Evolutionary conservation across 1,140 invertebrate species (phyloP), one percentile per base, ranked within the genome.

Genomic region (Temnothorax longispinosus): DNA sequence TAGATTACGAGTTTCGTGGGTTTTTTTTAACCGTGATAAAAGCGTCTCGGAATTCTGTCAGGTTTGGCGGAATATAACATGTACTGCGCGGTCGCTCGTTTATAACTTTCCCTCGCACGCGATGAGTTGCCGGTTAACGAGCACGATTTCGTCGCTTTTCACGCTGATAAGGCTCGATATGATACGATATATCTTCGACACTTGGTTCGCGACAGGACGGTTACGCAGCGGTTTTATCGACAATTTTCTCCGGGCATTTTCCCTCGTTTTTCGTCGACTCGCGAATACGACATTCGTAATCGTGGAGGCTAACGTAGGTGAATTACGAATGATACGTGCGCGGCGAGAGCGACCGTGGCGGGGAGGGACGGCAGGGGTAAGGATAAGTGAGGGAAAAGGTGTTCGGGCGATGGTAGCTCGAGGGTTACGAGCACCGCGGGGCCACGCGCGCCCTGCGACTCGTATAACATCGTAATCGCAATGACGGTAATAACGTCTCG

Each of bases 381-480:
- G 71, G 15, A 3, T 58, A 27, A 18, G 47, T 18, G 58, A 56
- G 77, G 76, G 65, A 87, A 75, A 76, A 75, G 64, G 60, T 60
- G 72, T 64, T 64, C 52, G 74, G 85, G 62, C 58, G 69, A 64
- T n/a, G 54, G 38, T 56, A 11, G 47, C 64, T 77, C 32, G 32
- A 77, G 62, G 87, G 65, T 91, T 92, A 92, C 90, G 91, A 92
- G 90, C 87, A 38, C 82, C 91, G 76, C 89, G 90, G 91, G 91
- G 87, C 85, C 78, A 60, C 54, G 85, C 65, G 88, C 81, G 85
- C 75, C 58, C 85, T 75, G 90, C 81, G 77, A 77, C 88, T 91
- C 91, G 91, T 91, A 91, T 91, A 91, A 90, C 91, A 91, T 91
- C 91, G 91, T 92, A 90, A 92, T 92, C 91, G 89, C 89, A 92